Evolutionary conservation across 2,888 invertebrate species (phyloP), one percentile per base, ranked within the genome.

Genomic region (Venustoraphidia nigricollis): DNA sequence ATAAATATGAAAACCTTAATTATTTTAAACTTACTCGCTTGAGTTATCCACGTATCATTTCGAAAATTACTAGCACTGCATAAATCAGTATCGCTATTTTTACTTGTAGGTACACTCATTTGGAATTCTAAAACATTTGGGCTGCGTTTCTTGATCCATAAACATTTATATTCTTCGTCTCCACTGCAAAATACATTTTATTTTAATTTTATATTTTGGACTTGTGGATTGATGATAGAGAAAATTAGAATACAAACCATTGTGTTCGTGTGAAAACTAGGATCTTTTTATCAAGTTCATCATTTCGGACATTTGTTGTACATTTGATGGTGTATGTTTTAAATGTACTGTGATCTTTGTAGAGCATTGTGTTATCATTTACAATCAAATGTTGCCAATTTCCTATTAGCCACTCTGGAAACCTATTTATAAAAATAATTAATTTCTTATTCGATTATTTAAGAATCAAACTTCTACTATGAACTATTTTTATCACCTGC

Each of bases 391-490:
- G 70, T 61, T 78, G 75, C 79, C 79, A 80, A 47, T 72, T 64
- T 35, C 79, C 79, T 53, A 73, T 70, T 53, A 76, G 68, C 78
- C 78, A 79, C 51, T 72, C 68, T 1, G 79, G 79, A 59, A 78
- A 79, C 51, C 71, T 72, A 53, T 55, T 60, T 50, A 44, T 48
- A 51, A 47, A 46, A 52, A 45, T 6, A 27, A 27, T 27, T 27
- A 6, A 27, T 27, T 27, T 6, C 1, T 3, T 27, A 27, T 6
- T 27, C 27, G 6, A 27, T 27, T 5, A 27, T 27, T 27, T 27
- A 27, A 27, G 3, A 27, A 27, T 27, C 6, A 27, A 27, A 27
- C 27, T 27, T 27, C 6, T 27, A 27, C 6, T 27, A 27, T 1
- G 27, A 4, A 6, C 6, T 27, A 27, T 27, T 27, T 27, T 6